Evolutionary conservation across 2,113 vertebrate species (phyloP).

Genomic region (Thermophis baileyi): DNA sequence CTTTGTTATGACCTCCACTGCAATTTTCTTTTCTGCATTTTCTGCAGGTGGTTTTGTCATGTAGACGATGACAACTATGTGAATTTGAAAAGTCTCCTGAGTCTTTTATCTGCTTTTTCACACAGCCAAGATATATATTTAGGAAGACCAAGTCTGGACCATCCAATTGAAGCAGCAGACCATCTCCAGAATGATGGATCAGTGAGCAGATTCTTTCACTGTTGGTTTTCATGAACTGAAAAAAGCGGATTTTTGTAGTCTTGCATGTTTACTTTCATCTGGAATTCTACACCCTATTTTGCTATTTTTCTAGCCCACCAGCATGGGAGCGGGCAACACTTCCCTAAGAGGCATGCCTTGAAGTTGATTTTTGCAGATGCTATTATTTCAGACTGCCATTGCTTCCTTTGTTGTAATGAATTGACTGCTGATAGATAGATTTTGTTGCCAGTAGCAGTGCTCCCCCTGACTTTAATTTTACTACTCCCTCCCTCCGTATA

Average conservation of each 20-base stretch:
- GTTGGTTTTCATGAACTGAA: background rate
- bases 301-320: background rate
- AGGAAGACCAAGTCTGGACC: constrained; percentile 92
- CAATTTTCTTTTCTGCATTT: background rate
- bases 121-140: constrained; percentile 92
- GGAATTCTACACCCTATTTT: background rate
- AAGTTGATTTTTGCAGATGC: background rate
- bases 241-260: background rate
- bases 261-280: background rate
- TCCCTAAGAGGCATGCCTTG: background rate
- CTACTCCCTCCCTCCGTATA: constrained; percentile 4
- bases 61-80: constrained; percentile 98
- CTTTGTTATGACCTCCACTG: background rate
- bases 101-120: constrained; percentile 84
- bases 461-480: background rate
- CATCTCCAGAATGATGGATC: constrained; percentile 85
- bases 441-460: background rate
- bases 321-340: background rate
- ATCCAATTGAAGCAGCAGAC: constrained; percentile 92
- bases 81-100: constrained; percentile 78
- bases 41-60: constrained; percentile 94
- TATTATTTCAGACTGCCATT: background rate
- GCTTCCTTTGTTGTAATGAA: background rate
- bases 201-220: constrained; percentile 67
- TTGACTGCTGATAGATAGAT: background rate